Evolutionary conservation across 2,888 invertebrate genomes (phyloP), one percentile per base, ranked within the genome.

Genomic region (Ypsolopha scabrella): DNA sequence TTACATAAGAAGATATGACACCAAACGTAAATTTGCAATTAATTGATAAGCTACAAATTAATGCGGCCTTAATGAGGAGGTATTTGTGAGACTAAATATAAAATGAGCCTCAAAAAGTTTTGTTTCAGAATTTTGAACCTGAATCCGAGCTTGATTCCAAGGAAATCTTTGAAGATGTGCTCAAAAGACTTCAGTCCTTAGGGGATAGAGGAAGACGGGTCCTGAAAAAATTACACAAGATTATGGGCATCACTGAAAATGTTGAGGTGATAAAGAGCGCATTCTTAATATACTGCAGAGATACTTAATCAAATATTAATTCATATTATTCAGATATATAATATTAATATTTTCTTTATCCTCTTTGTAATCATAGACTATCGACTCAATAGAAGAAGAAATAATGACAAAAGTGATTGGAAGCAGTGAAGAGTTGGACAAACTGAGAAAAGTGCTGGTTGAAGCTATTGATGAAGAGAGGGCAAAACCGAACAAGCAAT

Each of bases 131-230:
- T 24, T 24, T 24, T 4, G 43, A 47, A 34, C 39, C 35, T n/a
- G 41, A 54, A 14, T 55, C 57, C 37, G 75, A 79, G 36, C 58
- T 61, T 0, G 74, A 64, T 54, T 86, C 85, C 0, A 75, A 64
- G 38, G 92, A 92, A 65, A 80, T 91, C 0, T 88, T 90, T 51
- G 81, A 87, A 57, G 89, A 90, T 14, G 87, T 92, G 0, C 64
- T 91, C 24, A 73, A 75, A 11, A 88, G 87, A 61, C 70, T 92
- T 0, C 83, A 87, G 55, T 80, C 81, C 0, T 63, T 92, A 9
- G 92, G 92, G 0, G 77, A 80, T 1, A 81, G 87, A 49, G 91
- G 91, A 0, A 82, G 86, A 53, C 70, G 80, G 37, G 87, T 92
- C 6, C 66, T 92, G 48, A 65, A 81, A 13, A 86, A 72, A 57